Percentiles rank a stretch among this genome's conserved stretches.
These are phyloP conservation scores for Oreochromis grahami DNA, from an alignment of 2,797 vertebrate species.

Conservation along the genomic window DNA sequence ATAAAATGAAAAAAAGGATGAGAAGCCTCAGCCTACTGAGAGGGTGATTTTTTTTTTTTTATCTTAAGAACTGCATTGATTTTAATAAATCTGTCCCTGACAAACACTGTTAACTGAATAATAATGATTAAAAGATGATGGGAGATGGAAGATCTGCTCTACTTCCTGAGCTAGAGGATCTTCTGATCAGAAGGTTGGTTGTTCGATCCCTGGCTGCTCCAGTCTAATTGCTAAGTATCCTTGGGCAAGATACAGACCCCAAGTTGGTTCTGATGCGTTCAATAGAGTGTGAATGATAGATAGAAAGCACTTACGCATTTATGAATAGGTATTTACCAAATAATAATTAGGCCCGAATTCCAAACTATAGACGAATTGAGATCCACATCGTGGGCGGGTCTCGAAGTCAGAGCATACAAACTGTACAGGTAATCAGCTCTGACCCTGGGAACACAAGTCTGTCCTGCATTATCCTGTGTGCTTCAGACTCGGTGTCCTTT, in stretches of 20 bases:
- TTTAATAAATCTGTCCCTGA: background rate
- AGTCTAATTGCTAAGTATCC: background rate
- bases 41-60: background rate
- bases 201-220: background rate
- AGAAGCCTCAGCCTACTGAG: background rate
- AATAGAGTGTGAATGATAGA: background rate
- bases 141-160: background rate
- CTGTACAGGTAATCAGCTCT: background rate
- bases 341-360: background rate
- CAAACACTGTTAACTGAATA: background rate
- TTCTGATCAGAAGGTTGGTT: background rate
- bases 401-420: background rate
- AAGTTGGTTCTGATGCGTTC: background rate
- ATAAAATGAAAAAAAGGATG: background rate
- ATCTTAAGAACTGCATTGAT: background rate
- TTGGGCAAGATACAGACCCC: background rate
- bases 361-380: background rate
- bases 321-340: background rate
- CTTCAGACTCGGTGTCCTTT: rapidly evolving
- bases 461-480: background rate
- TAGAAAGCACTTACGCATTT: background rate
- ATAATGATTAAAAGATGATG: background rate
- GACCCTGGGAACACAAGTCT: background rate
- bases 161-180: background rate
- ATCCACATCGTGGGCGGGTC: rapidly evolving